phyloP scores from a whole-genome alignment of 1,140 invertebrate species.

The Zaprionus vittiger region DNA sequence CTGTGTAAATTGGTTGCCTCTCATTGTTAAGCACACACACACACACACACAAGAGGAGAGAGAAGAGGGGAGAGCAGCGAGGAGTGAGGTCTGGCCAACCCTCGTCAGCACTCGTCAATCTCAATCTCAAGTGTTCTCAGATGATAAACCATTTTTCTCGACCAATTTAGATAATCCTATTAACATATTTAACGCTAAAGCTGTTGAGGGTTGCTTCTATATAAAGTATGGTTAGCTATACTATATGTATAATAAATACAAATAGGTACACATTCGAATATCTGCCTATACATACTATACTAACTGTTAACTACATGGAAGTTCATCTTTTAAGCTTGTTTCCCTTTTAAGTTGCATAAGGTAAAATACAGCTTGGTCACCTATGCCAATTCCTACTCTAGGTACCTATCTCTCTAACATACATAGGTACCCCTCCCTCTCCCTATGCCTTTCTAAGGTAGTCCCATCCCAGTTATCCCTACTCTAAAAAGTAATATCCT shows the following conservation, averaged over 20 bases:
- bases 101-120: constrained; percentile 30
- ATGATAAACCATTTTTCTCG: constrained; percentile 70
- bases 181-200: constrained; percentile 28
- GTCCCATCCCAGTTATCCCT: too few relatives aligned
- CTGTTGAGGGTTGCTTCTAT: not conserved
- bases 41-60: not conserved
- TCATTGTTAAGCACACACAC: constrained; percentile 61
- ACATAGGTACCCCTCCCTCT: too few relatives aligned
- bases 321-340: too few relatives aligned
- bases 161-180: constrained; percentile 58
- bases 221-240: too few relatives aligned
- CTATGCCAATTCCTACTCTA: too few relatives aligned
- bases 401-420: too few relatives aligned
- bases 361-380: too few relatives aligned
- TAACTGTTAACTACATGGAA: too few relatives aligned
- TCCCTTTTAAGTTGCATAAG: too few relatives aligned
- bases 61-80: not conserved
- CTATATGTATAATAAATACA: not conserved
- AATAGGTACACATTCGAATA: not conserved
- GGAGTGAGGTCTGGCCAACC: not conserved
- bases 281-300: too few relatives aligned
- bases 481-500: too few relatives aligned
- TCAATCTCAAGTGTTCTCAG: constrained; percentile 55
- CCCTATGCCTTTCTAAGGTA: too few relatives aligned
- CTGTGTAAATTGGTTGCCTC: constrained; percentile 71